A percentile compares a stretch with the other conserved stretches of the same genome.
phyloP scores from a whole-genome alignment of 2,797 vertebrate species.

The Crypturellus tataupa region DNA sequence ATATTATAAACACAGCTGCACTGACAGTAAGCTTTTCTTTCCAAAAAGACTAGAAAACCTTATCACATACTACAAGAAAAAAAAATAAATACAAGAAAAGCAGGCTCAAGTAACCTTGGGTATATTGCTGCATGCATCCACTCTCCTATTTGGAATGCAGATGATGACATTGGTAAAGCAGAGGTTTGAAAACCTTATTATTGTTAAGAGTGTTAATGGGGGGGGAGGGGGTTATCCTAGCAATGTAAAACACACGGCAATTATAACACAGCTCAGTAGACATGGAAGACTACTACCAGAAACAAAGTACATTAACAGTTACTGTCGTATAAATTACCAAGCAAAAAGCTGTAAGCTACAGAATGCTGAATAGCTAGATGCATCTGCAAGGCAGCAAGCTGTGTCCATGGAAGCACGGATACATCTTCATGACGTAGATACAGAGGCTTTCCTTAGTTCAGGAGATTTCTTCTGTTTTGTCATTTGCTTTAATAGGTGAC shows the following conservation, averaged over 20 bases:
- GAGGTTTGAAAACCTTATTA: background rate
- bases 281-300: background rate
- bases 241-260: background rate
- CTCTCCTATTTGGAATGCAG: background rate
- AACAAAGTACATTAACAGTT: background rate
- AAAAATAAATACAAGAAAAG: background rate
- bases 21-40: background rate
- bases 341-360: background rate
- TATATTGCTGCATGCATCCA: background rate
- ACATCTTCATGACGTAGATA: conserved; percentile 57
- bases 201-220: background rate
- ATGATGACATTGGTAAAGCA: background rate
- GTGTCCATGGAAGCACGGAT: conserved; percentile 61
- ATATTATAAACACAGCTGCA: background rate
- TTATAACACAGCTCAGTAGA: background rate
- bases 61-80: background rate
- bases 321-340: background rate
- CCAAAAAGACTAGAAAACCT: background rate
- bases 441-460: conserved; percentile 19
- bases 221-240: background rate
- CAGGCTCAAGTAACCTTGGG: background rate
- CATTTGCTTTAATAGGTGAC: too few relatives aligned
- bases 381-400: conserved; percentile 39
- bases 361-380: background rate
- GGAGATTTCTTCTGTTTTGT: background rate